These are phyloP conservation scores for Hippasteria phrygiana DNA, from an alignment of 53 echinoderm and acorn worm species.

Conservation along the genomic window DNA sequence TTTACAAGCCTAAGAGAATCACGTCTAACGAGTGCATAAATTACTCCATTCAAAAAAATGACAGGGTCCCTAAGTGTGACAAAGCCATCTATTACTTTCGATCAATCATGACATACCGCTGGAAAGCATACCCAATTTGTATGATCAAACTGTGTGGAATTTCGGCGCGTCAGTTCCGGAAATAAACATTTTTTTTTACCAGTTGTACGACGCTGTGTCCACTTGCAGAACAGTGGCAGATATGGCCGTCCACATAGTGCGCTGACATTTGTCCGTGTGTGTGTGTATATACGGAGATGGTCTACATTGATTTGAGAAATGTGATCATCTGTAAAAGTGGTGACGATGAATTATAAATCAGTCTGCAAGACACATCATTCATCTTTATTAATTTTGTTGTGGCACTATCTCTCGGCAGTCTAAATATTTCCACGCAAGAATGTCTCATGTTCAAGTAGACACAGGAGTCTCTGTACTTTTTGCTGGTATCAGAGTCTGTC, in stretches of 20 bases:
- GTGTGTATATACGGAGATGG: background rate
- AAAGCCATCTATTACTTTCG: background rate
- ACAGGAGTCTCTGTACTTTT: conserved; percentile 22
- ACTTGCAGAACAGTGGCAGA: background rate
- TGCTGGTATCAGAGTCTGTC: background rate
- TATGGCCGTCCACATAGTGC: background rate
- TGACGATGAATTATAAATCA: conserved; percentile 25
- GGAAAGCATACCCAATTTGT: background rate
- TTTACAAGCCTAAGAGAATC: conserved; percentile 22
- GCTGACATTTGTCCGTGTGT: conserved; percentile 7
- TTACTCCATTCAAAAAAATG: conserved; percentile 3
- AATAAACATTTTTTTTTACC: conserved; percentile 29
- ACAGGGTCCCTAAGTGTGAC: background rate
- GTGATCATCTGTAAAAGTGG: conserved; percentile 6
- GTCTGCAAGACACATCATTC: conserved; percentile 4
- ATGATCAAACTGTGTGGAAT: conserved; percentile 5
- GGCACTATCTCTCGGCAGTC: conserved; percentile 41
- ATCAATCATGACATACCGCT: conserved; percentile 9
- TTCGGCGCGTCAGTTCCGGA: conserved; percentile 6
- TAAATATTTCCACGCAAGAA: conserved; percentile 55
- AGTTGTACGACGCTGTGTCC: conserved; percentile 1
- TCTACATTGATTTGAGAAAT: conserved; percentile 4
- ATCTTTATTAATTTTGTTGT: conserved; percentile 50
- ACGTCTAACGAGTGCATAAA: conserved; percentile 41
- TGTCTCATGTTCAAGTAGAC: conserved; percentile 11